Percentiles rank a stretch among this genome's conserved stretches.
Evolutionary conservation across 2,113 vertebrate genomes (phyloP).

Genomic region (Chauna torquata): DNA sequence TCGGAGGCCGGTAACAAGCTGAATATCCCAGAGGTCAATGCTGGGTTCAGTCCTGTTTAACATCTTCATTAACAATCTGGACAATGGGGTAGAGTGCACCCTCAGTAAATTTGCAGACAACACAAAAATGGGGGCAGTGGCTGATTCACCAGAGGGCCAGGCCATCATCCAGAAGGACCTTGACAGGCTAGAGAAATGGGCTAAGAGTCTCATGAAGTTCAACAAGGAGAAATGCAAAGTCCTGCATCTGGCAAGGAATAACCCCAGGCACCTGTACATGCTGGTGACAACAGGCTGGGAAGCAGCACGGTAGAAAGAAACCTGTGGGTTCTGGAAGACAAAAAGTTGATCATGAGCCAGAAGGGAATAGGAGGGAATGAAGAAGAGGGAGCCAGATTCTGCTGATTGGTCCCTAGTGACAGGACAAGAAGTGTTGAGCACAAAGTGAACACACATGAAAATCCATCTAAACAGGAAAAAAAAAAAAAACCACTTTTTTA

Average conservation of each 20-base stretch:
- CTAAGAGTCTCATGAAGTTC: neutral
- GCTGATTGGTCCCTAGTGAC: too few relatives aligned
- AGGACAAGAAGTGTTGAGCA: too few relatives aligned
- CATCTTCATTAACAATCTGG: neutral
- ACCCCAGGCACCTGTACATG: neutral
- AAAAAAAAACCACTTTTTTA: too few relatives aligned
- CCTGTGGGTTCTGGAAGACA: neutral
- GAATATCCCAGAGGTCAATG: neutral
- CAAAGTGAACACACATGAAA: too few relatives aligned
- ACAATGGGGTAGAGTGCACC: neutral
- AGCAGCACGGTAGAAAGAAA: neutral
- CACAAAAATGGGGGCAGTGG: neutral
- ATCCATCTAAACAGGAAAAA: too few relatives aligned
- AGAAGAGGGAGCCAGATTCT: neutral
- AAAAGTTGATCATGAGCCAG: neutral
- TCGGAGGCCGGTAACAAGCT: neutral
- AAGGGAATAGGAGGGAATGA: neutral
- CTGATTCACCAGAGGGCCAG: neutral
- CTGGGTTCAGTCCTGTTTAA: neutral
- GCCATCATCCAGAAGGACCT: neutral
- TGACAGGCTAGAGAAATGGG: neutral
- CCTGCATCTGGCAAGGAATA: neutral
- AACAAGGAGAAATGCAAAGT: neutral
- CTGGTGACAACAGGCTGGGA: neutral
- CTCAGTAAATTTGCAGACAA: neutral